A percentile compares a stretch with the other conserved stretches of the same genome.
Conservation (phyloP, 2,888 invertebrate species). For the Tillus elongatus region DNA sequence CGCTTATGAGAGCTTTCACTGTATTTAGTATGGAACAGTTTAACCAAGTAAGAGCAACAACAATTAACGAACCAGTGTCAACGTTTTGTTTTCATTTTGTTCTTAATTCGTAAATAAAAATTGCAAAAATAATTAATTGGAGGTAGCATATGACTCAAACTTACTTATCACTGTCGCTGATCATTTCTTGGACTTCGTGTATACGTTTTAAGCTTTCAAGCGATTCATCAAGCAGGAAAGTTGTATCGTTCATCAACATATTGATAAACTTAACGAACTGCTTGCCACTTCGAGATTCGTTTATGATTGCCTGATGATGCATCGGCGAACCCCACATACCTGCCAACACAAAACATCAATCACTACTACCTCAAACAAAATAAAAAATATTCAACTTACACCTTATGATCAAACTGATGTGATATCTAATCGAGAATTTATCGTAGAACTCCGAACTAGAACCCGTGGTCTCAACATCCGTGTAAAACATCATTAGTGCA, state of each 20-base stretch:
- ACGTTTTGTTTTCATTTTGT: too few relatives aligned
- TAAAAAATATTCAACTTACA: too few relatives aligned
- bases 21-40: too few relatives aligned
- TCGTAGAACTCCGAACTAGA: constrained; percentile 98
- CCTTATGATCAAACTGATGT: constrained; percentile 94
- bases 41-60: too few relatives aligned
- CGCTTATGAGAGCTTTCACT: too few relatives aligned
- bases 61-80: too few relatives aligned
- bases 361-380: too few relatives aligned
- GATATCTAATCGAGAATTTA: constrained; percentile 97
- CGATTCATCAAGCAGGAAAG: constrained; percentile 93
- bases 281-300: constrained; percentile 82
- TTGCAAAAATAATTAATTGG: too few relatives aligned
- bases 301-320: constrained; percentile 78
- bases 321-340: constrained; percentile 87
- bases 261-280: constrained; percentile 96
- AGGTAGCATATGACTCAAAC: too few relatives aligned
- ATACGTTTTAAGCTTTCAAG: constrained; percentile 81
- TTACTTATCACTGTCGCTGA: constrained; percentile 58
- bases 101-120: too few relatives aligned
- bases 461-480: constrained; percentile 95
- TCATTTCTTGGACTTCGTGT: constrained; percentile 79
- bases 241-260: constrained; percentile 98
- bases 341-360: too few relatives aligned
- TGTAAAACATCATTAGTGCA: constrained; percentile 95